Evolutionary conservation across 2,113 vertebrate species (phyloP).

Genomic region (Heterochromis multidens): DNA sequence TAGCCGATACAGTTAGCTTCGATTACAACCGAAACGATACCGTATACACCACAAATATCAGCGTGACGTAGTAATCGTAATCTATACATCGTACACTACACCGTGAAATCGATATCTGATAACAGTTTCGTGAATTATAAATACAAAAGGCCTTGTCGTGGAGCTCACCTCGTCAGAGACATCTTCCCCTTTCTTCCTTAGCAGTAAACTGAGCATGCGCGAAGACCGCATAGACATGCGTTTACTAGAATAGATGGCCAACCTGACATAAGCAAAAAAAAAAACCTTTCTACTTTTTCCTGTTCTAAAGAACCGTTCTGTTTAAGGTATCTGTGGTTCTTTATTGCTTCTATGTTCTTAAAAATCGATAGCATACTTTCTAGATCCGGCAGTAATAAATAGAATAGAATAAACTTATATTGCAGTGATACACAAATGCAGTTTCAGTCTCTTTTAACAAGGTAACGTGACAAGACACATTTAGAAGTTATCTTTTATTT

Average conservation of each 20-base stretch:
- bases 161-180: slow-evolving; percentile 86
- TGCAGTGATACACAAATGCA: too few relatives aligned
- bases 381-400: fast-evolving
- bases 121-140: not conserved
- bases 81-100: fast-evolving
- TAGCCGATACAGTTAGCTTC: not conserved
- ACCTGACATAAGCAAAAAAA: too few relatives aligned
- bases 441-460: too few relatives aligned
- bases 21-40: not conserved
- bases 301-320: too few relatives aligned
- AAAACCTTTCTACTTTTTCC: too few relatives aligned
- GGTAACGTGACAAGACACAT: too few relatives aligned
- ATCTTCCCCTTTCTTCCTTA: slow-evolving; percentile 75
- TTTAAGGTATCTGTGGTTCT: not conserved
- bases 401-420: not conserved
- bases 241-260: too few relatives aligned
- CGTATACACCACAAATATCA: fast-evolving
- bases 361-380: not conserved
- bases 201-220: slow-evolving; percentile 48
- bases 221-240: not conserved
- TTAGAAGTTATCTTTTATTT: too few relatives aligned
- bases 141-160: not conserved
- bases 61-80: fast-evolving
- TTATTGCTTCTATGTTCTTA: not conserved
- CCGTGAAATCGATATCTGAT: not conserved